A percentile compares a stretch with the other conserved stretches of the same genome.
Evolutionary conservation across 2,113 vertebrate genomes (phyloP).

Genomic region (Aldabrachelys gigantea): DNA sequence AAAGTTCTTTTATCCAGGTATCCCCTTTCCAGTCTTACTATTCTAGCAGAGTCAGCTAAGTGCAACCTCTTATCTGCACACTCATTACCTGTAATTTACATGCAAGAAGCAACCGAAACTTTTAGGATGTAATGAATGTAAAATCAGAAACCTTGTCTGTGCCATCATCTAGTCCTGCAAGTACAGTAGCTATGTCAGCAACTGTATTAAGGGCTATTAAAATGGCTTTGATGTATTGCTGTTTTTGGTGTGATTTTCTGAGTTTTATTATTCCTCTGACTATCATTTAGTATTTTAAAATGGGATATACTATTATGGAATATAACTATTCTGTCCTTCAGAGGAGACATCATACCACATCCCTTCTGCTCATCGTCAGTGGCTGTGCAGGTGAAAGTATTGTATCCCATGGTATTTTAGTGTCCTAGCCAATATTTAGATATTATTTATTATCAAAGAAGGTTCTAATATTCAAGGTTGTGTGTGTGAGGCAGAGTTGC

Average conservation of each 20-base stretch:
- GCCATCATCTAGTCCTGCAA: constrained; percentile 45
- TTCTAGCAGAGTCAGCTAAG: background rate
- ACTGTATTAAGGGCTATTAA: constrained; percentile 66
- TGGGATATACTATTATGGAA: constrained; percentile 43
- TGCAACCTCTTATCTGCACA: constrained; percentile 14
- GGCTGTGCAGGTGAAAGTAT: background rate
- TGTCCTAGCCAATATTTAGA: background rate
- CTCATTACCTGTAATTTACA: constrained; percentile 55
- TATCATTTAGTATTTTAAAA: constrained; percentile 66
- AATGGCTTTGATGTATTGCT: constrained; percentile 66
- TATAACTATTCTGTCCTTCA: constrained; percentile 51
- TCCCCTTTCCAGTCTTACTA: constrained; percentile 35
- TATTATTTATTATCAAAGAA: background rate
- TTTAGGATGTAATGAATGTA: constrained; percentile 41
- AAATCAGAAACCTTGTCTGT: constrained; percentile 23
- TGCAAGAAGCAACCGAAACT: constrained; percentile 55
- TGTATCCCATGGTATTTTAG: background rate
- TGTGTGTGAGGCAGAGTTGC: background rate
- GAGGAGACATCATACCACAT: constrained; percentile 32
- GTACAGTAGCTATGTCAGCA: constrained; percentile 33
- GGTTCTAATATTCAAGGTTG: constrained; percentile 8
- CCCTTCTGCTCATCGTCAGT: background rate
- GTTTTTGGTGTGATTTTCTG: constrained; percentile 51
- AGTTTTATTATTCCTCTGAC: constrained; percentile 72
- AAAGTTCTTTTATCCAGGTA: constrained; percentile 35